phyloP scores from a whole-genome alignment of 2,797 vertebrate genomes.

The Squalus acanthias region DNA sequence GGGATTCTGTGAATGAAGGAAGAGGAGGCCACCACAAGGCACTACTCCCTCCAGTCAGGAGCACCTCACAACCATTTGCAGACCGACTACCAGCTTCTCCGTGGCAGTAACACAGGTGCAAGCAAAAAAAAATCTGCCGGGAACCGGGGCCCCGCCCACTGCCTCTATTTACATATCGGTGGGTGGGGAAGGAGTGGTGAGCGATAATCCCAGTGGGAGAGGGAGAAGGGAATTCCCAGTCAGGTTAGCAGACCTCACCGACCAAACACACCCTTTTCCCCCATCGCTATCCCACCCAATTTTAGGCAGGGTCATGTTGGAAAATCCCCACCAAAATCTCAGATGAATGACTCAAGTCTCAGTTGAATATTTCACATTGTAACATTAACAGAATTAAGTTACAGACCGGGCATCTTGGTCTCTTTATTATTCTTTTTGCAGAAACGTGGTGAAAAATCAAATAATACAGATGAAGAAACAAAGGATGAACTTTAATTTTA shows the following conservation, averaged over 20 bases:
- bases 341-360: background rate
- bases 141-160: background rate
- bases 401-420: no score
- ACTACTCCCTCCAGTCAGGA: background rate
- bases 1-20: background rate
- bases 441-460: background rate
- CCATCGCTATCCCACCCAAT: background rate
- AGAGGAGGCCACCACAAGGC: background rate
- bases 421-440: background rate
- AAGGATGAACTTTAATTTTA: slow-evolving; percentile 24
- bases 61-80: background rate
- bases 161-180: background rate
- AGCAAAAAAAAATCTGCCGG: background rate
- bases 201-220: background rate
- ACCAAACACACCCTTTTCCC: background rate
- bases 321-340: background rate
- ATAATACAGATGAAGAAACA: background rate
- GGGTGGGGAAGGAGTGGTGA: background rate
- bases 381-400: background rate
- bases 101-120: background rate
- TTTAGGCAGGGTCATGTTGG: background rate
- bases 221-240: slow-evolving; percentile 46
- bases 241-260: slow-evolving; percentile 42
- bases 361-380: background rate
- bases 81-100: background rate